Conservation (phyloP, 35 echinoderm and acorn worm species). For the Nesometra sesokonis region DNA sequence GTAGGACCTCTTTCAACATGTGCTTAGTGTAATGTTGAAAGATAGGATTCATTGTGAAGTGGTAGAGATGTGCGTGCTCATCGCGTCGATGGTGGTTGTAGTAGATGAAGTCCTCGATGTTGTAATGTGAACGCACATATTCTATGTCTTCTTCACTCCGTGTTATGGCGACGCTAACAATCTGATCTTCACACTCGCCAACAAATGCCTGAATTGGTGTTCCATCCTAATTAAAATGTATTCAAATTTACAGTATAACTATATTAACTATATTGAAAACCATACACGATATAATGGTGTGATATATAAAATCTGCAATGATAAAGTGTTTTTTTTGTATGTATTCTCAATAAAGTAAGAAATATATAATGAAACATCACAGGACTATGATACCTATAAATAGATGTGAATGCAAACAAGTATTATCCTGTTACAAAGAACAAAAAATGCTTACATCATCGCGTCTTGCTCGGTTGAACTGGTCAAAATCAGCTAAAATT, state of each 20-base stretch:
- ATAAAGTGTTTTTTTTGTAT: background rate
- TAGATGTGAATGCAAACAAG: too few species aligned
- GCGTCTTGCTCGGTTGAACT: conserved; percentile 69
- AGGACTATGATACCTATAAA: too few species aligned
- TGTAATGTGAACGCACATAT: conserved; percentile 93
- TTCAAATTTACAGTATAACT: too few species aligned
- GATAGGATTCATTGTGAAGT: conserved; percentile 89
- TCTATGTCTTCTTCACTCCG: conserved; percentile 88
- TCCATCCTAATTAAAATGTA: conserved; percentile 43
- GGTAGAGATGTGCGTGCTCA: conserved; percentile 93
- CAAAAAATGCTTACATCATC: conserved; percentile 54
- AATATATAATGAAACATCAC: too few species aligned
- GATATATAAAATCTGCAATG: background rate
- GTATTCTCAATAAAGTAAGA: background rate
- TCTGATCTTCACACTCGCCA: conserved; percentile 64
- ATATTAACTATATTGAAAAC: background rate
- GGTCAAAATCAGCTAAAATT: conserved; percentile 55
- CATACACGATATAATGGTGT: background rate
- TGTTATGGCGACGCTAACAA: conserved; percentile 79
- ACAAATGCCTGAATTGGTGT: conserved; percentile 78
- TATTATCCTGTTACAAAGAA: background rate
- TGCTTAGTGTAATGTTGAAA: conserved; percentile 85
- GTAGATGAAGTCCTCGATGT: conserved; percentile 99
- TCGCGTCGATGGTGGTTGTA: conserved; percentile 96
- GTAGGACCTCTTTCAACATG: conserved; percentile 73